Conservation (phyloP, 2,888 invertebrate genomes). For the Spodoptera picta region DNA sequence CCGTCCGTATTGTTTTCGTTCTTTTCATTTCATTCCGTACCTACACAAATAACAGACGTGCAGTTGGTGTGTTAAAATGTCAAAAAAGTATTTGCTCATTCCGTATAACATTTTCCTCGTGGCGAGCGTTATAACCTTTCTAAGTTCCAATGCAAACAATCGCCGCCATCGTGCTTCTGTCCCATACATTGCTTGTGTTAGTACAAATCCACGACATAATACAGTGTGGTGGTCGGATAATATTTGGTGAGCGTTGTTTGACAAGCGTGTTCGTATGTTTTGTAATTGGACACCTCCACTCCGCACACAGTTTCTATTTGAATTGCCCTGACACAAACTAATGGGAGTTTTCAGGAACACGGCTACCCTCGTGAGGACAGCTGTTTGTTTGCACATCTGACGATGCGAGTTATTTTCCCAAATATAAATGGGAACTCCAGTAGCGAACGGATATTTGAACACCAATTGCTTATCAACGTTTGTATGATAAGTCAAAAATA, state of each 20-base stretch:
- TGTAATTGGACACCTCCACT: slow-evolving; percentile 86
- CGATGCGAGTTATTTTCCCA: slow-evolving; percentile 54
- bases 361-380: slow-evolving; percentile 59
- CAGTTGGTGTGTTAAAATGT: slow-evolving; percentile 56
- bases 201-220: slow-evolving; percentile 83
- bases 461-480: slow-evolving; percentile 67
- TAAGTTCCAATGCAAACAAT: slow-evolving; percentile 80
- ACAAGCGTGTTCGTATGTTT: slow-evolving; percentile 85
- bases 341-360: slow-evolving; percentile 75
- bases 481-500: slow-evolving; percentile 75
- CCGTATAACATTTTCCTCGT: slow-evolving; percentile 63
- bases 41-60: slow-evolving; percentile 53
- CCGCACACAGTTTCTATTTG: slow-evolving; percentile 81
- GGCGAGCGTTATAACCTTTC: slow-evolving; percentile 66
- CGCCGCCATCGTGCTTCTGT: slow-evolving; percentile 73
- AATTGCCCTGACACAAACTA: slow-evolving; percentile 74
- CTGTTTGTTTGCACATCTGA: slow-evolving; percentile 70
- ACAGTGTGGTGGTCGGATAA: slow-evolving; percentile 80
- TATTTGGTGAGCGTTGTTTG: slow-evolving; percentile 86
- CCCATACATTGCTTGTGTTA: slow-evolving; percentile 71
- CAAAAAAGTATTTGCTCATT: slow-evolving; percentile 56
- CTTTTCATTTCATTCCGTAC: slow-evolving; percentile 62
- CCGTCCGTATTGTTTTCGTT: slow-evolving; percentile 67
- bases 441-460: slow-evolving; percentile 67
- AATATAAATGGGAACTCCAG: slow-evolving; percentile 62